A percentile compares a stretch with the other conserved stretches of the same genome.
phyloP scores from a whole-genome alignment of 2,113 vertebrate genomes.

The Lagopus muta region DNA sequence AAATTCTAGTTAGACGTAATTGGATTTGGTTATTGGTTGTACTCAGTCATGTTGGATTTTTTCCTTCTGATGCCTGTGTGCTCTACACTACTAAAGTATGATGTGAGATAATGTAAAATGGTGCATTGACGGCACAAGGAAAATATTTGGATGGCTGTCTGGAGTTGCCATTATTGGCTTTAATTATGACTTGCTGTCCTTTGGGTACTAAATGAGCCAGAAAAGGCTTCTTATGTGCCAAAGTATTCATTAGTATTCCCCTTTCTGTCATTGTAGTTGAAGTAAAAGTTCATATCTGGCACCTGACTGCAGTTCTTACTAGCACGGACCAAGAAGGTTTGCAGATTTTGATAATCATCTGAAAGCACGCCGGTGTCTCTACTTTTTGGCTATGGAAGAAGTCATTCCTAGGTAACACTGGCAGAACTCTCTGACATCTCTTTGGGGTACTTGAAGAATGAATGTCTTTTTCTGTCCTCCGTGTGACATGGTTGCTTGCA shows the following conservation, averaged over 20 bases:
- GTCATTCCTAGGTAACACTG: constrained; percentile 25
- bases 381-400: constrained; percentile 26
- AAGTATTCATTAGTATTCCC: constrained; percentile 81
- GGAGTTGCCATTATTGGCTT: constrained; percentile 80
- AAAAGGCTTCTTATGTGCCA: constrained; percentile 73
- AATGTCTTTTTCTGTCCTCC: neutral
- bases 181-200: constrained; percentile 80
- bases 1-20: constrained; percentile 55
- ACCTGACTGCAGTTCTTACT: constrained; percentile 63
- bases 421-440: constrained; percentile 13
- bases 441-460: neutral
- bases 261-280: constrained; percentile 72
- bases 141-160: constrained; percentile 80
- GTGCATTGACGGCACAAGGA: constrained; percentile 75
- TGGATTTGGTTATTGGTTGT: constrained; percentile 62
- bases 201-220: constrained; percentile 77
- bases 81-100: constrained; percentile 57
- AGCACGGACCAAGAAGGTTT: constrained; percentile 60
- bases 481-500: neutral
- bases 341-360: constrained; percentile 71
- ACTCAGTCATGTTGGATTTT: constrained; percentile 64
- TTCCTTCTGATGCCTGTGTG: constrained; percentile 63
- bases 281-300: constrained; percentile 75
- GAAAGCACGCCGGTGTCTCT: constrained; percentile 58
- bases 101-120: constrained; percentile 74